A percentile compares a stretch with the other conserved stretches of the same genome.
Conservation (phyloP, 2,888 invertebrate species). For the Tetranychus piercei region DNA sequence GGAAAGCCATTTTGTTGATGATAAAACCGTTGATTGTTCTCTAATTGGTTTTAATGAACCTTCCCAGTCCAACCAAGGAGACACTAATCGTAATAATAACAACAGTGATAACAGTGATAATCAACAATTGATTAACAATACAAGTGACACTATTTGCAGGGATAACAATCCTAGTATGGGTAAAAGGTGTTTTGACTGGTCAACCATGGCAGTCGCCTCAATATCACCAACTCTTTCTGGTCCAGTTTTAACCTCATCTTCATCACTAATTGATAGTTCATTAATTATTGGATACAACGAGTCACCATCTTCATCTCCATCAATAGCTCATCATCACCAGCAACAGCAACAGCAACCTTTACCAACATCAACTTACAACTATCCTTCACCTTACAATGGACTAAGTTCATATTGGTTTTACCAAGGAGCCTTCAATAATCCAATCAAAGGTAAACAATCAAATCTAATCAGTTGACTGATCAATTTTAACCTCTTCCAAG, state of each 20-base stretch:
- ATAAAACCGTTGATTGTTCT: background rate
- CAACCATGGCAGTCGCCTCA: conserved; percentile 1
- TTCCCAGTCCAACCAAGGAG: background rate
- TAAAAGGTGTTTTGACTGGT: conserved; percentile 4
- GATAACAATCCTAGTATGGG: background rate
- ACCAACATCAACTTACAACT: background rate
- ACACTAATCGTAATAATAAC: background rate
- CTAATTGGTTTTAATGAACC: background rate
- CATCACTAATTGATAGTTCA: background rate
- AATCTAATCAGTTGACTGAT: background rate
- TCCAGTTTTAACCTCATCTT: background rate
- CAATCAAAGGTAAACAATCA: background rate
- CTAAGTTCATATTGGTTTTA: conserved; percentile 10
- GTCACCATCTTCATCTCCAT: background rate
- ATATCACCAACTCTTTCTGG: conserved; percentile 2
- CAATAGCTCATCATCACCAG: background rate
- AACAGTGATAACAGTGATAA: background rate
- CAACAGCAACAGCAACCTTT: background rate
- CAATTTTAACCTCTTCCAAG: background rate
- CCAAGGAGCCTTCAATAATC: conserved; percentile 6
- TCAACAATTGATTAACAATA: background rate
- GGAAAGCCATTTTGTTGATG: background rate
- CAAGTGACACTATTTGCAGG: background rate
- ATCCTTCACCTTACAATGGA: conserved; percentile 9
- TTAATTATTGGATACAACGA: background rate